Conservation (phyloP, 2,113 vertebrate genomes). For the Isichthys henryi region DNA sequence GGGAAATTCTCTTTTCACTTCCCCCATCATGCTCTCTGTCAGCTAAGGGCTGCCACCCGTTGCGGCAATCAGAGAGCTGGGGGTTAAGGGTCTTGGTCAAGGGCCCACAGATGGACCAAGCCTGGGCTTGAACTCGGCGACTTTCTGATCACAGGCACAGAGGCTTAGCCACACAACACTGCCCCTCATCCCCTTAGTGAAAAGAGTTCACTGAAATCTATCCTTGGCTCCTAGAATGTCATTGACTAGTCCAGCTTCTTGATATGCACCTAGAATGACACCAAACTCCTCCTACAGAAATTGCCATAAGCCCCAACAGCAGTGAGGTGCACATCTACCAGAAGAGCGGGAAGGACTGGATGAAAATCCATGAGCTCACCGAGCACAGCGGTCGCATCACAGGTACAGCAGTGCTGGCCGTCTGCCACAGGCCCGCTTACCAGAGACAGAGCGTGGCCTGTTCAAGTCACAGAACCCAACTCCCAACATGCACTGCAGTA, state of each 20-base stretch:
- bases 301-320: constrained; percentile 67
- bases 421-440: background rate
- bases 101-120: no score
- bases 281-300: constrained; percentile 44
- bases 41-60: no score
- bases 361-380: constrained; percentile 62
- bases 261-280: background rate
- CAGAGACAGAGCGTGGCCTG: background rate
- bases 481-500: background rate
- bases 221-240: background rate
- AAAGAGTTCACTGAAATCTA: background rate
- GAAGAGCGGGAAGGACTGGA: constrained; percentile 62
- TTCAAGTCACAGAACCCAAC: background rate
- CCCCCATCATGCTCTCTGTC: no score
- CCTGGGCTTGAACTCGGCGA: no score
- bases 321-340: constrained; percentile 60
- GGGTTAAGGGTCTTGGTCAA: background rate
- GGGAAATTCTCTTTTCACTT: no score
- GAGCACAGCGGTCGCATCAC: constrained; percentile 71
- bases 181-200: background rate
- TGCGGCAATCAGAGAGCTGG: no score
- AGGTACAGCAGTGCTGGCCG: constrained; percentile 42
- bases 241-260: background rate
- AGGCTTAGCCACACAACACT: background rate
- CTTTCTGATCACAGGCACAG: no score